Evolutionary conservation across 2,113 vertebrate genomes (phyloP), one percentile per base, ranked within the genome.

Genomic region (Phoenicopterus ruber): DNA sequence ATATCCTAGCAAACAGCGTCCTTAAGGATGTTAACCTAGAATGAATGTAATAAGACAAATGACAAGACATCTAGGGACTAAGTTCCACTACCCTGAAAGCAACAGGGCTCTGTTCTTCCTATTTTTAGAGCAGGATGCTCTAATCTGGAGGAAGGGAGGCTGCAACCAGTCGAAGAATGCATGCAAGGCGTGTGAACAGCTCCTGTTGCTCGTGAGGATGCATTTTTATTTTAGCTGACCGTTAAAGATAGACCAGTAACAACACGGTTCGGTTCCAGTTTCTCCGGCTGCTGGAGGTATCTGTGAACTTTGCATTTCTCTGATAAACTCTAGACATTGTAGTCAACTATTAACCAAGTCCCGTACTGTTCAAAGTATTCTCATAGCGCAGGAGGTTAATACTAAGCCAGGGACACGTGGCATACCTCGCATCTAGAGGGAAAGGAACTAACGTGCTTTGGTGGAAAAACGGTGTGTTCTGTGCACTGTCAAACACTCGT

Each of bases 261-360:
- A 24, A 10, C 4, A 4, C 6, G 17, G 9, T 46, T 66, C 88
- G 38, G 7, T 36, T 67, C 44, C 11, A 10, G 24, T 46, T 69
- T 24, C 18, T 70, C 42, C 1, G 4, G 24, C 58, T 63, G 52
- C 61, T 42, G 24, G 54, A 42, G 28, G 2, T 11, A 77, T 47
- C 83, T 50, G 6, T 92, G 94, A 95, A 94, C 97, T 96, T 97
- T 89, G 93, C 69, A 25, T 92, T 70, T 84, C 54, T 46, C 55
- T 71, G 90, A 82, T 92, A 74, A 94, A 78, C 55, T 25, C 8
- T 3, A 7, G 44, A 11, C 21, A 13, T 14, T 32, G 36, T 50
- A 32, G 94, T 95, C 22, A 40, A 95, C 74, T 24, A 94, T 96
- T 97, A 95, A 95, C 91, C 16, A 44, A 58, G n/a, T 16, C 2